Conservation (phyloP, 2,888 invertebrate genomes). For the Melanophora roralis region DNA sequence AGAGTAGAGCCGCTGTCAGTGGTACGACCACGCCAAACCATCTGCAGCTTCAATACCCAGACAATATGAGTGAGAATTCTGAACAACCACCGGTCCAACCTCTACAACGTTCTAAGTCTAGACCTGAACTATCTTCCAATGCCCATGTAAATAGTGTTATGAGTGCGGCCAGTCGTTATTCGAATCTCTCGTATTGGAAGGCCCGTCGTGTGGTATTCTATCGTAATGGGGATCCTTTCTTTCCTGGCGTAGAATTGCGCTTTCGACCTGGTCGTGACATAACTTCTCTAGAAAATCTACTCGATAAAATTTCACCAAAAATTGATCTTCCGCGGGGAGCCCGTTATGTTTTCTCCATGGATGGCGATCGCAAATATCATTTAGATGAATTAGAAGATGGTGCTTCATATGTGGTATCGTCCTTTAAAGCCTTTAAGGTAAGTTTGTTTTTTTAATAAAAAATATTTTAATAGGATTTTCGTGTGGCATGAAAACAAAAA, state of each 20-base stretch:
- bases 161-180: constrained; percentile 82
- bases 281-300: constrained; percentile 88
- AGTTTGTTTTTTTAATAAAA: constrained; percentile 68
- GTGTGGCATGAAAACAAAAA: too few relatives aligned
- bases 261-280: constrained; percentile 94
- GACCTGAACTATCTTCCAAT: constrained; percentile 74
- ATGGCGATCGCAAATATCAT: constrained; percentile 90
- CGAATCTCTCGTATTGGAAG: constrained; percentile 91
- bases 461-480: too few relatives aligned
- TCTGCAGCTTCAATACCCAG: constrained; percentile 75
- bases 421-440: constrained; percentile 94
- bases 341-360: constrained; percentile 93
- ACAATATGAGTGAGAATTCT: constrained; percentile 81
- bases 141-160: constrained; percentile 70
- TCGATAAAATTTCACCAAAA: constrained; percentile 91
- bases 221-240: constrained; percentile 95
- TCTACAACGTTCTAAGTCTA: constrained; percentile 76
- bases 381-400: constrained; percentile 93
- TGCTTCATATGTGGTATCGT: constrained; percentile 95
- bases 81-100: constrained; percentile 77
- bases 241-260: constrained; percentile 91
- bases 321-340: constrained; percentile 93
- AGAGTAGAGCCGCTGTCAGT: constrained; percentile 58
- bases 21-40: constrained; percentile 66
- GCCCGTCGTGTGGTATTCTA: constrained; percentile 92